Evolutionary conservation across 2,888 invertebrate species (phyloP).

Genomic region (Escarpia spicata): DNA sequence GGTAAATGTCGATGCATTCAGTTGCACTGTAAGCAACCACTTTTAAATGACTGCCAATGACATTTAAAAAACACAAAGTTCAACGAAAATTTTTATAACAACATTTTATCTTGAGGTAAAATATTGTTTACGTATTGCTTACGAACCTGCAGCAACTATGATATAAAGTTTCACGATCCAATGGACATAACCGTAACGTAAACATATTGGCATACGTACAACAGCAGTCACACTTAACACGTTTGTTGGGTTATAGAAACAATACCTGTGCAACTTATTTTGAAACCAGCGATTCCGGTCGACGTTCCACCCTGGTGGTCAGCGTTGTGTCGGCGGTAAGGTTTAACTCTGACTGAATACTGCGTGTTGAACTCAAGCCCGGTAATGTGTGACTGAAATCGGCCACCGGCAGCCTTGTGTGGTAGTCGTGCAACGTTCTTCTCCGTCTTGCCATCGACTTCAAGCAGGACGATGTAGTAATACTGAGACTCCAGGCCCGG

Average conservation of each 20-base stretch:
- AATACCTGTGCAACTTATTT: not conserved
- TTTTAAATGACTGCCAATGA: no score
- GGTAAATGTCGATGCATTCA: no score
- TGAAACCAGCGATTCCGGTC: not conserved
- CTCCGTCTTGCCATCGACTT: not conserved
- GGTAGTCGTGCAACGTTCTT: not conserved
- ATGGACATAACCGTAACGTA: not conserved
- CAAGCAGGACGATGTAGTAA: not conserved
- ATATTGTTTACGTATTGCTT: not conserved
- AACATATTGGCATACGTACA: not conserved
- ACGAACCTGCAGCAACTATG: not conserved
- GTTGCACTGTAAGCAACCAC: no score
- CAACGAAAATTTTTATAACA: no score
- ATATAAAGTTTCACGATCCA: not conserved
- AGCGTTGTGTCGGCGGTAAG: not conserved
- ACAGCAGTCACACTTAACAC: not conserved
- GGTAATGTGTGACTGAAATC: not conserved
- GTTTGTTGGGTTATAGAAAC: not conserved
- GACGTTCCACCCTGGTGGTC: not conserved
- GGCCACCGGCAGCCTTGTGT: not conserved
- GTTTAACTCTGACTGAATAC: slow-evolving; percentile 1
- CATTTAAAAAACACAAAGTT: not conserved
- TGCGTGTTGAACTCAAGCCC: slow-evolving; percentile 16
- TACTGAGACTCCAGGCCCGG: not conserved
- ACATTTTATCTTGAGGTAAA: not conserved